These are phyloP conservation scores for Lophotriccus pileatus DNA, from an alignment of 2,797 vertebrate genomes.

Conservation along the genomic window DNA sequence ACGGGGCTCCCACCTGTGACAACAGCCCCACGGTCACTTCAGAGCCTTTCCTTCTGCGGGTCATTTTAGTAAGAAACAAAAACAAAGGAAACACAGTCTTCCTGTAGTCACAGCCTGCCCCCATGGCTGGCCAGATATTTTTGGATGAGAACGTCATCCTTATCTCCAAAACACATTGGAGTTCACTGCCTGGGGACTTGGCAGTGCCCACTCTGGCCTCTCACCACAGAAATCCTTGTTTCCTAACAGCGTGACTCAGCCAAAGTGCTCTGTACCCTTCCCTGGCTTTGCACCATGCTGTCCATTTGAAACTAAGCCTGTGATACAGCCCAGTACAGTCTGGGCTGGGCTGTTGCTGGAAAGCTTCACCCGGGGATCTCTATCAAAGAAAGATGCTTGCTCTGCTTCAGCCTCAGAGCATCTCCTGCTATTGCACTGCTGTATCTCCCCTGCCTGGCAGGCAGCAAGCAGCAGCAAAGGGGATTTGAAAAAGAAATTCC, in stretches of 20 bases:
- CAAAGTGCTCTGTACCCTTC: background rate
- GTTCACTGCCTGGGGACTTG: background rate
- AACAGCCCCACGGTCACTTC: rapidly evolving
- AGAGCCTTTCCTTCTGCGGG: background rate
- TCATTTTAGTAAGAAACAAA: background rate
- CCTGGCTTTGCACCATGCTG: background rate
- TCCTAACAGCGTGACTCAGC: background rate
- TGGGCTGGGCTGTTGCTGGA: background rate
- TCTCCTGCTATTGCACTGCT: background rate
- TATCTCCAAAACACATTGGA: background rate
- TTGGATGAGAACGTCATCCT: background rate
- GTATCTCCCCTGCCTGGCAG: background rate
- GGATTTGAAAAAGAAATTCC: background rate
- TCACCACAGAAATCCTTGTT: conserved; percentile 2
- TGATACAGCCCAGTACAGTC: background rate
- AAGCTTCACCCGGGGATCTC: background rate
- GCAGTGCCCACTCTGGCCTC: background rate
- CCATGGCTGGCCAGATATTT: conserved; percentile 4
- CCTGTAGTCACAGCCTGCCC: background rate
- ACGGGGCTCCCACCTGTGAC: background rate
- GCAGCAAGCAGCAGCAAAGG: background rate
- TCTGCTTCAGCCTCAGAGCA: background rate
- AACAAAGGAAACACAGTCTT: background rate
- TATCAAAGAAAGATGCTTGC: background rate
- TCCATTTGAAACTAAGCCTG: background rate